phyloP scores from a whole-genome alignment of 2,888 invertebrate species.

The Plemyria rubiginata region DNA sequence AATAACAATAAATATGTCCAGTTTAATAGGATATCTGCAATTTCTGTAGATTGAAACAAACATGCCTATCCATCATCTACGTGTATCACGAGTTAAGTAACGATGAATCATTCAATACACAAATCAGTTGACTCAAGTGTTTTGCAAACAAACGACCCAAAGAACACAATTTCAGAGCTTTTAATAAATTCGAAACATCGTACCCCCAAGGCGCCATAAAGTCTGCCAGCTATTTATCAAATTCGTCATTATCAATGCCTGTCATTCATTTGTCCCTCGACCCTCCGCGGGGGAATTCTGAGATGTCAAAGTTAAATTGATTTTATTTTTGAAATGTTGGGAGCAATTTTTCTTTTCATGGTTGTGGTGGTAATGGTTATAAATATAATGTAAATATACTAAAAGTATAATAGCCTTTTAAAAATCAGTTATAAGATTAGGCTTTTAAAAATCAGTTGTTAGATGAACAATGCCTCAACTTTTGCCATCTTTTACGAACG shows the following conservation, averaged over 20 bases:
- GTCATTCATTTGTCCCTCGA: constrained; percentile 23
- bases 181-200: constrained; percentile 5
- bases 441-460: too few species aligned
- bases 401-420: too few species aligned
- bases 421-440: too few species aligned
- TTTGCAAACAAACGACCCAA: constrained; percentile 9
- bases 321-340: constrained; percentile 9
- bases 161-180: constrained; percentile 4
- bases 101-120: background rate
- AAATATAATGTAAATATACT: too few species aligned
- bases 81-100: background rate
- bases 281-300: constrained; percentile 7
- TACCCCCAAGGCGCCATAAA: constrained; percentile 15
- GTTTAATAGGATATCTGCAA: too few species aligned
- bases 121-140: background rate
- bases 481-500: too few species aligned
- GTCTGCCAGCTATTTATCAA: constrained; percentile 29
- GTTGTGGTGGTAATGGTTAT: too few species aligned
- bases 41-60: background rate
- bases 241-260: constrained; percentile 27
- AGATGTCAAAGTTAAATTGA: constrained; percentile 11
- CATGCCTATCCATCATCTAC: background rate
- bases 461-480: too few species aligned
- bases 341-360: background rate
- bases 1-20: too few species aligned